These are phyloP conservation scores for Heteromurus nitidus DNA, from an alignment of 2,888 invertebrate genomes.

Conservation along the genomic window DNA sequence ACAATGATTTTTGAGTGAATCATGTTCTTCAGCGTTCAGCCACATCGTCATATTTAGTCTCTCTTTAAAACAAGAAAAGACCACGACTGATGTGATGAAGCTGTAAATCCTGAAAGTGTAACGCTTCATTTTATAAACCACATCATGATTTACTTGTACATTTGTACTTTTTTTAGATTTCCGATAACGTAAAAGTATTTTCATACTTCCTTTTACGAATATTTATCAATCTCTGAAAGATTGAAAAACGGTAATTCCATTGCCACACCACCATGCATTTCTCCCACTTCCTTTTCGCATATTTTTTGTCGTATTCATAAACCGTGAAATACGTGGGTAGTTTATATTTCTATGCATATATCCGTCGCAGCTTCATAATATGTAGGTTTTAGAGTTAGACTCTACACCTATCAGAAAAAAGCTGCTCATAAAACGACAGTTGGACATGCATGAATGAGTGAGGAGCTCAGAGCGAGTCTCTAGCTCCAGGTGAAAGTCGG, in stretches of 20 bases:
- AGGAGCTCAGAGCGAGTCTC: background rate
- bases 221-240: background rate
- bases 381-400: no score
- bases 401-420: background rate
- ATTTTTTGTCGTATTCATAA: background rate
- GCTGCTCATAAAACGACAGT: background rate
- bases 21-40: conserved; percentile 2
- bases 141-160: background rate
- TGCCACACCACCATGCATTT: conserved; percentile 11
- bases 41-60: background rate
- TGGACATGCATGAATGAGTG: conserved; percentile 25
- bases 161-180: conserved; percentile 12
- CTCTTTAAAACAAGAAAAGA: conserved; percentile 6
- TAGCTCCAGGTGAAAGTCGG: conserved; percentile 50
- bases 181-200: conserved; percentile 22
- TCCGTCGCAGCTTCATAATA: no score
- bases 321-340: no score
- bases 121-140: background rate
- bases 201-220: background rate
- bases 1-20: background rate
- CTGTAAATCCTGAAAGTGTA: background rate
- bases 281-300: conserved; percentile 14
- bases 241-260: conserved; percentile 5
- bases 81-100: background rate
- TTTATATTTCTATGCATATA: no score